phyloP scores from a whole-genome alignment of 1,140 invertebrate species.

The Pachyrhynchus sulphureomaculatus region DNA sequence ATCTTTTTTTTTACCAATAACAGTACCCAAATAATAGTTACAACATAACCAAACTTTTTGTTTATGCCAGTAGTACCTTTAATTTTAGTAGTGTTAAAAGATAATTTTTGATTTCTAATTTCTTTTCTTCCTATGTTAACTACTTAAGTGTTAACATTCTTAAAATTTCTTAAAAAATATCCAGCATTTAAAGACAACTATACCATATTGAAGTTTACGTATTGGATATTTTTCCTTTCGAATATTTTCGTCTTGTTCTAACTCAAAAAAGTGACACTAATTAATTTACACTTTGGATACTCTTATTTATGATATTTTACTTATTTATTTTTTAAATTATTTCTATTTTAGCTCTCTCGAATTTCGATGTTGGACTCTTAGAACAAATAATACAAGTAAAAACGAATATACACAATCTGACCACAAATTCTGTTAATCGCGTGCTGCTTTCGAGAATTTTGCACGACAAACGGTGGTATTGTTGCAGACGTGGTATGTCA shows the following conservation, averaged over 20 bases:
- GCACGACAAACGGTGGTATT: too few species aligned
- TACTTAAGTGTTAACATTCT: too few species aligned
- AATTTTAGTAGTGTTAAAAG: slow-evolving; percentile 31
- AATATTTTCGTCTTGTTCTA: not conserved
- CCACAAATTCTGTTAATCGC: too few species aligned
- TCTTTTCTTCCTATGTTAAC: too few species aligned
- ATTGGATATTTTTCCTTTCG: not conserved
- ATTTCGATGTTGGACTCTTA: slow-evolving; percentile 7
- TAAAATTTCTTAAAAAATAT: too few species aligned
- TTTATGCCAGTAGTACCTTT: slow-evolving; percentile 47
- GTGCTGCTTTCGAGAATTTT: too few species aligned
- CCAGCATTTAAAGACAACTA: too few species aligned
- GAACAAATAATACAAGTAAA: too few species aligned
- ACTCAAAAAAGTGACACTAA: not conserved
- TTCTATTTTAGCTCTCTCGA: slow-evolving; percentile 17
- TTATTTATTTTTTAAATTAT: slow-evolving; percentile 24
- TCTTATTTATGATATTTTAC: slow-evolving; percentile 11
- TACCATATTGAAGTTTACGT: too few species aligned
- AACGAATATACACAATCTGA: too few species aligned
- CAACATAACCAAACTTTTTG: slow-evolving; percentile 44
- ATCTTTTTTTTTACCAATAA: slow-evolving; percentile 30
- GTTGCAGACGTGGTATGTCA: too few species aligned
- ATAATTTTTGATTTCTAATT: not conserved
- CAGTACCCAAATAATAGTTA: slow-evolving; percentile 33
- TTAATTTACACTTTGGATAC: slow-evolving; percentile 4